Percentiles rank a stretch among this genome's conserved stretches.
Conservation (phyloP, 1,140 invertebrate species). For the Lasioglossum albipes region DNA sequence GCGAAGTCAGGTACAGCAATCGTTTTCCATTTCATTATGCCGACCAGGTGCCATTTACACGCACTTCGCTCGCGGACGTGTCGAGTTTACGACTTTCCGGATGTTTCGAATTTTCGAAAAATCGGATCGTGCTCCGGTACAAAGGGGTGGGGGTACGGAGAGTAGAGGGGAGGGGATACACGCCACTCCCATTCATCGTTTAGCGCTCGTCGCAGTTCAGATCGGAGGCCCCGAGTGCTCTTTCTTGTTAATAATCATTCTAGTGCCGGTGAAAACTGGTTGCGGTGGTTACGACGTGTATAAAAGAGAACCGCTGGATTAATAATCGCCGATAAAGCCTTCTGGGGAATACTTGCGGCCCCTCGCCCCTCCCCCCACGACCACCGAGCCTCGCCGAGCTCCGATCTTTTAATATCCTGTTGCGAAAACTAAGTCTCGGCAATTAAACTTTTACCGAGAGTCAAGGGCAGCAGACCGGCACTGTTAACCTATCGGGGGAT, state of each 20-base stretch:
- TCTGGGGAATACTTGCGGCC: constrained; percentile 9
- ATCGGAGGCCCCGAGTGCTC: constrained; percentile 14
- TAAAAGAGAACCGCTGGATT: constrained; percentile 55
- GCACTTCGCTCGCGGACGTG: background rate
- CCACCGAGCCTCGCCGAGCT: too few relatives aligned
- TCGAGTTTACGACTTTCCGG: background rate
- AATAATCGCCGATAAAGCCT: constrained; percentile 50
- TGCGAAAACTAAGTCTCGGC: constrained; percentile 25
- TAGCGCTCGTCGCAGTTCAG: constrained; percentile 22
- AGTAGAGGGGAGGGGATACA: background rate
- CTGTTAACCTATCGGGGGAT: too few relatives aligned
- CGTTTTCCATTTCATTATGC: background rate
- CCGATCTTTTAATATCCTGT: constrained; percentile 32
- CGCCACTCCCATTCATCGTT: constrained; percentile 47
- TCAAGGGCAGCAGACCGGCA: too few relatives aligned
- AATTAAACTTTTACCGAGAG: constrained; percentile 9
- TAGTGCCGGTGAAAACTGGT: constrained; percentile 43
- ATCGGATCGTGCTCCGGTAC: background rate
- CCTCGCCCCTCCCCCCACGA: too few relatives aligned
- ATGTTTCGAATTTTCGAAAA: background rate
- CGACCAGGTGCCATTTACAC: background rate
- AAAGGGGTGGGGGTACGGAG: too few relatives aligned
- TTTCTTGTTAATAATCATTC: constrained; percentile 58
- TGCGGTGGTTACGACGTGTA: constrained; percentile 33
- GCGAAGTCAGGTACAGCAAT: background rate